Conservation (phyloP, 1,140 invertebrate species). For the Procambarus virginalis region DNA sequence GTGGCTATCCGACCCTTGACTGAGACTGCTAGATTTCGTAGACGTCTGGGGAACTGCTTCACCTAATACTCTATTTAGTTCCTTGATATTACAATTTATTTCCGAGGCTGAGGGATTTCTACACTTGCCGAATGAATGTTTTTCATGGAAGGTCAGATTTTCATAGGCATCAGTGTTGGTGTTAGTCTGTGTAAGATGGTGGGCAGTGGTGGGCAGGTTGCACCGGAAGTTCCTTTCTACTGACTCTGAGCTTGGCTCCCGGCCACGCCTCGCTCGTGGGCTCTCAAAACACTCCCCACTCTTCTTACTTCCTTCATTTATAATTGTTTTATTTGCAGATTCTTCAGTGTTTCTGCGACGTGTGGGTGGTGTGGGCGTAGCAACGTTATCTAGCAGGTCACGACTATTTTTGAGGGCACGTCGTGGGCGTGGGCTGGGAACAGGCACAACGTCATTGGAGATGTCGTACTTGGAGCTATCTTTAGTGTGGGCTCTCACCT, state of each 20-base stretch:
- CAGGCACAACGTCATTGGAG: slow-evolving; percentile 23
- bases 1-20: not conserved
- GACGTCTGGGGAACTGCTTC: not conserved
- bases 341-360: slow-evolving; percentile 34
- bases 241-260: slow-evolving; percentile 30
- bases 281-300: not conserved
- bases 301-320: slow-evolving; percentile 14
- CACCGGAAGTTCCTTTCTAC: slow-evolving; percentile 35
- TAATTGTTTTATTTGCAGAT: slow-evolving; percentile 29
- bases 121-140: slow-evolving; percentile 14
- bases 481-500: slow-evolving; percentile 33
- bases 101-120: not conserved
- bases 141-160: slow-evolving; percentile 39
- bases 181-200: not conserved
- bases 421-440: slow-evolving; percentile 45
- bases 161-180: slow-evolving; percentile 19
- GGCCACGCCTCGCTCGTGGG: slow-evolving; percentile 26
- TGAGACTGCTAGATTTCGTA: not conserved
- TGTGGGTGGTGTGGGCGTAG: slow-evolving; percentile 52
- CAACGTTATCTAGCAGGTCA: slow-evolving; percentile 29
- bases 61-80: not conserved
- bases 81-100: not conserved
- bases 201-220: slow-evolving; percentile 10
- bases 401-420: slow-evolving; percentile 48
- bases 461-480: slow-evolving; percentile 29